These are phyloP conservation scores for Drosophila borborema DNA, from an alignment of 2,888 invertebrate species.

Conservation along the genomic window DNA sequence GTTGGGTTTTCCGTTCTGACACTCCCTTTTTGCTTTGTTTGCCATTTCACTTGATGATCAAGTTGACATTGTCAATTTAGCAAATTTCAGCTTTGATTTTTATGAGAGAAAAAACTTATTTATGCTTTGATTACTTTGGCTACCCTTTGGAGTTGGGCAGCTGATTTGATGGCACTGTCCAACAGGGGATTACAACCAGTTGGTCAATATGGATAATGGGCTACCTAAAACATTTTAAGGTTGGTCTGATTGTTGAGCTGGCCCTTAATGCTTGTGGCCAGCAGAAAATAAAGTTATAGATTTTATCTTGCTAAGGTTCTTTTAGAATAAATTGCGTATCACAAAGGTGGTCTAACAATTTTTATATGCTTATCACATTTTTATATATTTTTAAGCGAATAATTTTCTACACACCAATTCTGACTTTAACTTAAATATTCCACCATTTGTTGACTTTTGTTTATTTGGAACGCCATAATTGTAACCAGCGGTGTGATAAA, in stretches of 20 bases:
- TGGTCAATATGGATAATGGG: constrained; percentile 10
- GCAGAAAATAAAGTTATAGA: neutral
- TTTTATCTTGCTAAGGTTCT: neutral
- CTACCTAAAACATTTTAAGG: constrained; percentile 3
- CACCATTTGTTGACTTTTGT: constrained; percentile 40
- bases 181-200: constrained; percentile 20
- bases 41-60: constrained; percentile 73
- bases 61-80: constrained; percentile 73
- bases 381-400: too few species aligned
- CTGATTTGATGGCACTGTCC: constrained; percentile 44
- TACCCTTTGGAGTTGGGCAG: constrained; percentile 49
- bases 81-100: constrained; percentile 42
- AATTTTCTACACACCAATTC: neutral
- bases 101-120: constrained; percentile 3
- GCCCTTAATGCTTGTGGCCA: neutral
- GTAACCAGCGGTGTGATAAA: constrained; percentile 31
- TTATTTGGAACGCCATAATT: constrained; percentile 30
- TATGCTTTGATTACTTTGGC: constrained; percentile 61
- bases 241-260: neutral
- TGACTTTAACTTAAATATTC: neutral
- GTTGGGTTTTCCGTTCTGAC: constrained; percentile 61
- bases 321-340: neutral
- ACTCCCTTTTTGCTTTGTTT: constrained; percentile 54
- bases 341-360: neutral
- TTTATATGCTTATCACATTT: too few species aligned